A percentile compares a stretch with the other conserved stretches of the same genome.
These are phyloP conservation scores for Pristis pectinata DNA, from an alignment of 2,797 vertebrate genomes.

Conservation along the genomic window DNA sequence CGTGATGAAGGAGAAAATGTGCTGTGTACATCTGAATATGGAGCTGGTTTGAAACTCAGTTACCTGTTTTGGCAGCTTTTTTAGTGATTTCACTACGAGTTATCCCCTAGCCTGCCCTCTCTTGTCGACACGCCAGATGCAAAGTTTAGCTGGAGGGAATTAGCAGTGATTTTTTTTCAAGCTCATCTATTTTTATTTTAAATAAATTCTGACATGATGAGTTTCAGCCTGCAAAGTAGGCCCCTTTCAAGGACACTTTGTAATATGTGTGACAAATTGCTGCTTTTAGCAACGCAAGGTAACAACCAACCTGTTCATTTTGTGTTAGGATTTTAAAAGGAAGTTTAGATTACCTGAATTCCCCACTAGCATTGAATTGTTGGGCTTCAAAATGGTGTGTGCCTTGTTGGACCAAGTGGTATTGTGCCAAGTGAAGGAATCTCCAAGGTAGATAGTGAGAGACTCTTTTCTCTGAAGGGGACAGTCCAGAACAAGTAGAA, in stretches of 20 bases:
- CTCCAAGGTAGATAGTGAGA: no score
- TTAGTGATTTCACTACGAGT: not conserved
- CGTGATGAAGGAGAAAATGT: not conserved
- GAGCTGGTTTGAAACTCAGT: not conserved
- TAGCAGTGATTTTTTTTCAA: not conserved
- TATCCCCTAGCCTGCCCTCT: not conserved
- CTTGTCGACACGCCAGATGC: not conserved
- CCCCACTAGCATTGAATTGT: not conserved
- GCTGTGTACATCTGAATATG: not conserved
- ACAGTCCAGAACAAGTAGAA: no score
- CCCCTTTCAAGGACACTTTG: not conserved
- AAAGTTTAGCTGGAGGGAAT: not conserved
- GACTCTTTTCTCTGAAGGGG: no score
- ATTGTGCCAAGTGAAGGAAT: no score
- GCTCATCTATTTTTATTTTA: conserved; percentile 23
- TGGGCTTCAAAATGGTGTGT: no score
- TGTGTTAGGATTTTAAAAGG: not conserved
- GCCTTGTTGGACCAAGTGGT: no score
- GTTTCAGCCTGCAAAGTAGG: not conserved
- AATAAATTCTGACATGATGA: conserved; percentile 11
- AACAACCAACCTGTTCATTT: not conserved
- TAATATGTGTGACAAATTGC: not conserved
- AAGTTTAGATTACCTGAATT: not conserved
- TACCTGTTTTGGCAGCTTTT: not conserved
- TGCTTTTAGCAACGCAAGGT: not conserved